phyloP scores from a whole-genome alignment of 2,888 invertebrate species.

The Nymphalis polychloros region DNA sequence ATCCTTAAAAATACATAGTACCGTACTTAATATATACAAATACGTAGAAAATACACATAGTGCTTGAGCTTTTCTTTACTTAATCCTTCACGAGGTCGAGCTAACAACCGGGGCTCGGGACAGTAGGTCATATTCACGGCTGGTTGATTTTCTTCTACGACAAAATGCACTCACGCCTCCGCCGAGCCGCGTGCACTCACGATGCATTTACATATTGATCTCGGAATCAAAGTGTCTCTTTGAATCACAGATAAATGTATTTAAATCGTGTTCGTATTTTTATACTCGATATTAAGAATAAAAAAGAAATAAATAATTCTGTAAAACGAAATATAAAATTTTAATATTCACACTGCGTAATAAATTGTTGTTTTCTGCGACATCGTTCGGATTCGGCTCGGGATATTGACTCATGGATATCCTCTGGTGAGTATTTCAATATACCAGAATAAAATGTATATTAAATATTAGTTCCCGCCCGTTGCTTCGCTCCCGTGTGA shows the following conservation, averaged over 20 bases:
- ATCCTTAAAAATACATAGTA: too few species aligned
- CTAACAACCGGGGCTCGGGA: conserved; percentile 10
- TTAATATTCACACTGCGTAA: too few species aligned
- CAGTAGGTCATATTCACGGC: conserved; percentile 38
- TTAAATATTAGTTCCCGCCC: too few species aligned
- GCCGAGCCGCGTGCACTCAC: conserved; percentile 59
- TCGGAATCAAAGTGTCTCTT: conserved; percentile 62
- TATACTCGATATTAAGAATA: conserved; percentile 9
- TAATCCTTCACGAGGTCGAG: neutral
- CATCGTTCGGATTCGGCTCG: too few species aligned
- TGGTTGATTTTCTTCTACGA: conserved; percentile 55
- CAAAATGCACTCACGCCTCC: conserved; percentile 74
- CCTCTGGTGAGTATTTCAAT: too few species aligned
- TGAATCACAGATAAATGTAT: conserved; percentile 54
- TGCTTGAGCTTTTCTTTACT: neutral
- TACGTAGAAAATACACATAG: neutral
- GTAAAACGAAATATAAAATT: too few species aligned
- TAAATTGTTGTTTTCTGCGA: too few species aligned
- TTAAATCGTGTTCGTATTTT: conserved; percentile 44
- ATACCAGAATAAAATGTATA: too few species aligned
- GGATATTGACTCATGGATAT: too few species aligned
- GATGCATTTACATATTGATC: conserved; percentile 67
- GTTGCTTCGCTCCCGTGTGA: too few species aligned
- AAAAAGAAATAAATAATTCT: neutral
- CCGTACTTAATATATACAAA: neutral